Evolutionary conservation across 2,113 vertebrate genomes (phyloP).

Genomic region (Mormoops blainvillei): DNA sequence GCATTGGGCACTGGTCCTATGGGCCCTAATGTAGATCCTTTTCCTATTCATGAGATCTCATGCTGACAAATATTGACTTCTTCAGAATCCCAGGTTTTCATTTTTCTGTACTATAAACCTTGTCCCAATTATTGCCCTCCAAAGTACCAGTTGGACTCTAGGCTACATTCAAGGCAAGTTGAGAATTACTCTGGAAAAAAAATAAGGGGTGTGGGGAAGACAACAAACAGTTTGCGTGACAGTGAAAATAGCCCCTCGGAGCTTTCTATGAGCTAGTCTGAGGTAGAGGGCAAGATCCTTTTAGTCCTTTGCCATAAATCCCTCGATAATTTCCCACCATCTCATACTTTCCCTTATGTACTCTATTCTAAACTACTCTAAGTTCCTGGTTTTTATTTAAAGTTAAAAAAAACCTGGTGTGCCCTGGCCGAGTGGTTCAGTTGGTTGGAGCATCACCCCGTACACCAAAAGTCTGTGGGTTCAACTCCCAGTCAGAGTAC

Average conservation of each 20-base stretch:
- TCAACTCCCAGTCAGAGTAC: no score
- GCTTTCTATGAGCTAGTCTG: background rate
- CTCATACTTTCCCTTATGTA: background rate
- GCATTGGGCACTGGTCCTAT: background rate
- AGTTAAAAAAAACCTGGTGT: constrained; percentile 1
- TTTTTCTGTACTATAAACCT: background rate
- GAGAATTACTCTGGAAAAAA: constrained; percentile 36
- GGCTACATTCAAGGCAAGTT: background rate
- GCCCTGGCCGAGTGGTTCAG: no score
- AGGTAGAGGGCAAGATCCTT: background rate
- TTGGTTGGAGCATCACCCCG: no score
- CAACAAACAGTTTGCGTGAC: background rate
- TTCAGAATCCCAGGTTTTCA: background rate
- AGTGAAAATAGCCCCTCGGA: background rate
- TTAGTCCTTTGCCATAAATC: background rate
- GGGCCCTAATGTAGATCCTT: background rate
- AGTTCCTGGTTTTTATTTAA: constrained; percentile 7
- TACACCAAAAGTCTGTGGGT: no score
- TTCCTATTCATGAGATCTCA: background rate
- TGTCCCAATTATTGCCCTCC: constrained; percentile 1
- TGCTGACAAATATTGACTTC: background rate
- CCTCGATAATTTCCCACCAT: background rate
- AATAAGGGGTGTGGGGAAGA: background rate
- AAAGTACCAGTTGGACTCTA: background rate
- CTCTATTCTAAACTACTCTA: background rate